A percentile compares a stretch with the other conserved stretches of the same genome.
These are phyloP conservation scores for Myotis davidii DNA, from an alignment of 2,113 vertebrate species.

Conservation along the genomic window DNA sequence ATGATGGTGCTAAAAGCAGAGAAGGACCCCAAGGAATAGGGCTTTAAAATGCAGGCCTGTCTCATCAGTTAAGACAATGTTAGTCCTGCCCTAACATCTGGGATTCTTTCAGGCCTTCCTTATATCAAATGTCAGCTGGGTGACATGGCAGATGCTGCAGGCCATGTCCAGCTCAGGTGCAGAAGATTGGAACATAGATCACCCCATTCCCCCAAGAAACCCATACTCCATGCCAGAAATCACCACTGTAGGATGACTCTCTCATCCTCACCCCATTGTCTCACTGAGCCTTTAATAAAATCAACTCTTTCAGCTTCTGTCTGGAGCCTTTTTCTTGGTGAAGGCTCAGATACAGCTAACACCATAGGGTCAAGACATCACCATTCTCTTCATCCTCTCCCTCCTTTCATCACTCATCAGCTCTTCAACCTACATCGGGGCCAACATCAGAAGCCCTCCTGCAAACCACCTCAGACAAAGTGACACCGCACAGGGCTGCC, in stretches of 20 bases:
- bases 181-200: background rate
- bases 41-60: background rate
- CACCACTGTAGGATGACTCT: background rate
- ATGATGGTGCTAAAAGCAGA: background rate
- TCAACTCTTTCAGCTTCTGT: background rate
- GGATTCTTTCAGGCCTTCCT: background rate
- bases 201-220: background rate
- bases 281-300: background rate
- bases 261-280: background rate
- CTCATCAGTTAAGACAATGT: background rate
- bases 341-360: background rate
- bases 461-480: background rate
- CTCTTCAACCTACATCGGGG: background rate
- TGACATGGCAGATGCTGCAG: background rate
- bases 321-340: background rate
- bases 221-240: background rate
- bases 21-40: background rate
- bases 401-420: background rate
- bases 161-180: background rate
- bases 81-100: background rate
- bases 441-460: background rate
- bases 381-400: background rate
- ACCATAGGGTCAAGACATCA: background rate
- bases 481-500: background rate
- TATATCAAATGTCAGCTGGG: background rate